A percentile compares a stretch with the other conserved stretches of the same genome.
phyloP scores from a whole-genome alignment of 1,140 invertebrate species.

The Fopius arisanus region DNA sequence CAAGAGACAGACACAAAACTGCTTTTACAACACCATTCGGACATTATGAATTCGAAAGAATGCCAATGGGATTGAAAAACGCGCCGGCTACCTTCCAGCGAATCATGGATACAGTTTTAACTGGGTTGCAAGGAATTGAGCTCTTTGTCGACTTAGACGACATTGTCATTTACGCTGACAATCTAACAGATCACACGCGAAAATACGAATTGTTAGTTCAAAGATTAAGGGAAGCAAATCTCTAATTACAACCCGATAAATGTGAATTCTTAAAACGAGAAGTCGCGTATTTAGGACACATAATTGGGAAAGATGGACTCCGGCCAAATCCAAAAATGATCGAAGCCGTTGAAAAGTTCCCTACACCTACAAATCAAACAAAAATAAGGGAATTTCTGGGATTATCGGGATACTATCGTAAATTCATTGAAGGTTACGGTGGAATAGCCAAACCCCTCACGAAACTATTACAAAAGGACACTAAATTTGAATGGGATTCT shows the following conservation, averaged over 20 bases:
- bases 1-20: constrained; percentile 57
- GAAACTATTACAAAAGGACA: not conserved
- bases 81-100: constrained; percentile 40
- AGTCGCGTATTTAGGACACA: constrained; percentile 44
- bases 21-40: constrained; percentile 50
- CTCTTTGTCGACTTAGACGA: constrained; percentile 44
- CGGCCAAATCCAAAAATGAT: constrained; percentile 39
- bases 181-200: constrained; percentile 38
- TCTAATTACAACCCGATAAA: constrained; percentile 39
- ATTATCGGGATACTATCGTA: constrained; percentile 42
- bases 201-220: constrained; percentile 49
- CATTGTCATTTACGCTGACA: constrained; percentile 51
- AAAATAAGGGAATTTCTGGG: constrained; percentile 44
- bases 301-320: constrained; percentile 39
- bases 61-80: constrained; percentile 46
- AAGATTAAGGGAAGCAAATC: constrained; percentile 48
- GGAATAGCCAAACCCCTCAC: not conserved
- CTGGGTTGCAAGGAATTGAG: constrained; percentile 27
- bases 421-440: constrained; percentile 39
- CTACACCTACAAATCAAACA: constrained; percentile 34
- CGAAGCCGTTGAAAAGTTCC: constrained; percentile 38
- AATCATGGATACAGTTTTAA: constrained; percentile 48
- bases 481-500: not conserved
- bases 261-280: constrained; percentile 38
- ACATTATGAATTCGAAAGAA: constrained; percentile 50